phyloP scores from a whole-genome alignment of 1,140 invertebrate species.

The Teleogryllus occipitalis region DNA sequence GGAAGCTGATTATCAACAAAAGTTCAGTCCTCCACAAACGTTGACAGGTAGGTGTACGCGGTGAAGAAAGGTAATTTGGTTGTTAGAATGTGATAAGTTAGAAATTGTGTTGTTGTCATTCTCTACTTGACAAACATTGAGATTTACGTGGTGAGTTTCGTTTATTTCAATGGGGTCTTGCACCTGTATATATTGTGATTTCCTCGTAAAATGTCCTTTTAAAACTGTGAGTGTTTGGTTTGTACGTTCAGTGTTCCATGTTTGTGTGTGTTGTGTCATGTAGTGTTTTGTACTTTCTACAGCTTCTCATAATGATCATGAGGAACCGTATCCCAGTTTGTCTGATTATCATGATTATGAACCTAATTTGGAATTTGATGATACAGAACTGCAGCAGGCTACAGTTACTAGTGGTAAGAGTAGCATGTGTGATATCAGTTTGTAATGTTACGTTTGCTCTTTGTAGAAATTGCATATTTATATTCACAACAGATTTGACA shows the following conservation, averaged over 20 bases:
- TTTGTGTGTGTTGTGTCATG: constrained; percentile 6
- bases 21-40: constrained; percentile 9
- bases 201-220: too few relatives aligned
- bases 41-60: constrained; percentile 14
- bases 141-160: too few relatives aligned
- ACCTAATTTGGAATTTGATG: constrained; percentile 91
- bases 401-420: constrained; percentile 39
- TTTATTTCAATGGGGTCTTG: too few relatives aligned
- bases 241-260: not conserved
- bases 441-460: too few relatives aligned
- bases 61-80: not conserved
- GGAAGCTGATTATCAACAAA: constrained; percentile 19
- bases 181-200: too few relatives aligned
- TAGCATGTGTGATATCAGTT: not conserved
- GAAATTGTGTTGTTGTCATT: too few relatives aligned
- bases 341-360: constrained; percentile 90
- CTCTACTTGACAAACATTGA: too few relatives aligned
- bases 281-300: constrained; percentile 21
- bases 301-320: constrained; percentile 44
- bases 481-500: too few relatives aligned
- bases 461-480: too few relatives aligned
- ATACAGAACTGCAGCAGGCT: constrained; percentile 72
- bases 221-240: not conserved
- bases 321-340: constrained; percentile 79
- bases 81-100: not conserved